A percentile compares a stretch with the other conserved stretches of the same genome.
Conservation (phyloP, 2,888 invertebrate species). For the Caenorhabditis auriculariae region DNA sequence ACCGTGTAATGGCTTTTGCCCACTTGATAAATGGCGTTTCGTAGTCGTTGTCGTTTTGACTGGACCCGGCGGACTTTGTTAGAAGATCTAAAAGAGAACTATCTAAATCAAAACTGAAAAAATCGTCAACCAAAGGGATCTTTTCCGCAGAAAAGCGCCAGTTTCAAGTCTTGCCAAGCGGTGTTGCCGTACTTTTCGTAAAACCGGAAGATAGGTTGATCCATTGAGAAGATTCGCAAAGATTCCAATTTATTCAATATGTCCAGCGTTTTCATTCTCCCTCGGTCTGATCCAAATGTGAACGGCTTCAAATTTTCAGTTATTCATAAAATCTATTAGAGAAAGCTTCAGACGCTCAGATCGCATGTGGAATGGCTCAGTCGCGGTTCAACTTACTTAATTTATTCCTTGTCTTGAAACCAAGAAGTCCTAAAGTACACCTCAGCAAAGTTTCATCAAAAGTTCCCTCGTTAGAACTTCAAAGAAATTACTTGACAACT, state of each 20-base stretch:
- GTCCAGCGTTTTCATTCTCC: background rate
- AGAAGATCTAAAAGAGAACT: background rate
- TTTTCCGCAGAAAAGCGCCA: slow-evolving; percentile 28
- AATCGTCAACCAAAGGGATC: slow-evolving; percentile 17
- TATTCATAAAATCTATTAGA: background rate
- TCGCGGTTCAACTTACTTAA: too few relatives aligned
- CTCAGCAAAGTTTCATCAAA: too few relatives aligned
- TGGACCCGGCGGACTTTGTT: background rate
- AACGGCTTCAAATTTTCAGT: background rate
- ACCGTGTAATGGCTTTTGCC: background rate
- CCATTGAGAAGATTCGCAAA: slow-evolving; percentile 7
- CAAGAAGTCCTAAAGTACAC: too few relatives aligned
- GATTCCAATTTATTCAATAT: slow-evolving; percentile 4
- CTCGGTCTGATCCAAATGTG: background rate
- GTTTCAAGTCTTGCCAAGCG: slow-evolving; percentile 9
- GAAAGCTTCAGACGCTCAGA: too few relatives aligned
- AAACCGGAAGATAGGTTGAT: slow-evolving; percentile 13
- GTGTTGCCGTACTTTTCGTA: slow-evolving; percentile 17
- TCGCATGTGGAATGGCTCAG: too few relatives aligned
- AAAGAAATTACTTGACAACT: too few relatives aligned
- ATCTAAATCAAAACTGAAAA: background rate
- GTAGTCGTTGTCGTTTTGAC: slow-evolving; percentile 17
- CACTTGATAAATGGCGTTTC: slow-evolving; percentile 21
- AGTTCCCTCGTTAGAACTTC: too few relatives aligned
- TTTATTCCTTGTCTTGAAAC: too few relatives aligned